phyloP scores from a whole-genome alignment of 2,113 vertebrate genomes.

The Orycteropus afer region DNA sequence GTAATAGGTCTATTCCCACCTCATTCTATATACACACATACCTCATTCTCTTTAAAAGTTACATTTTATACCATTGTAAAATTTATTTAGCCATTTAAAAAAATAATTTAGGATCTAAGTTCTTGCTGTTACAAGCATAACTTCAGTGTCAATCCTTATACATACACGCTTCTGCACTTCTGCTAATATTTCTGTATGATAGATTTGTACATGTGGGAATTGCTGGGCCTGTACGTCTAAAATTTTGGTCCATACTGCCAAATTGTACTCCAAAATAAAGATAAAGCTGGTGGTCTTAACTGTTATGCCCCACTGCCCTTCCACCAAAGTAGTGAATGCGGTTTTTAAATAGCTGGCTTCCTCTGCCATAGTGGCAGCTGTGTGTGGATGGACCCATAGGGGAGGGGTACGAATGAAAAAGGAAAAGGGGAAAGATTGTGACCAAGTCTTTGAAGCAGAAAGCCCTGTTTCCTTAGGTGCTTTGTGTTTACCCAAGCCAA shows the following conservation, averaged over 20 bases:
- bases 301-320: neutral
- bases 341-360: constrained; percentile 45
- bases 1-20: neutral
- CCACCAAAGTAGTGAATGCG: neutral
- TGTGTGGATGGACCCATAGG: neutral
- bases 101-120: neutral
- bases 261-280: constrained; percentile 42
- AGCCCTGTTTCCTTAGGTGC: neutral
- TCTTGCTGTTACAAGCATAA: constrained; percentile 8
- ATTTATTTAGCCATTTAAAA: constrained; percentile 27
- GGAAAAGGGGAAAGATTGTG: constrained; percentile 13
- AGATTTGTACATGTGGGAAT: constrained; percentile 5
- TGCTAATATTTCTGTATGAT: neutral
- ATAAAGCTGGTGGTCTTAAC: constrained; percentile 44
- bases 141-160: constrained; percentile 4
- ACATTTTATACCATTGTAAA: neutral
- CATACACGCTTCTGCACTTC: neutral
- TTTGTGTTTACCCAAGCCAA: constrained; percentile 32
- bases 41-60: constrained; percentile 22
- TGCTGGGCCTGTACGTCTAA: neutral
- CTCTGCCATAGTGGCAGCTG: constrained; percentile 10
- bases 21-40: neutral
- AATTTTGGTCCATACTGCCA: constrained; percentile 32
- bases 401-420: neutral
- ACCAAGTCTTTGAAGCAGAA: constrained; percentile 44